These are phyloP conservation scores for Chrysopilus asiliformis DNA, from an alignment of 2,888 invertebrate genomes.

Conservation along the genomic window DNA sequence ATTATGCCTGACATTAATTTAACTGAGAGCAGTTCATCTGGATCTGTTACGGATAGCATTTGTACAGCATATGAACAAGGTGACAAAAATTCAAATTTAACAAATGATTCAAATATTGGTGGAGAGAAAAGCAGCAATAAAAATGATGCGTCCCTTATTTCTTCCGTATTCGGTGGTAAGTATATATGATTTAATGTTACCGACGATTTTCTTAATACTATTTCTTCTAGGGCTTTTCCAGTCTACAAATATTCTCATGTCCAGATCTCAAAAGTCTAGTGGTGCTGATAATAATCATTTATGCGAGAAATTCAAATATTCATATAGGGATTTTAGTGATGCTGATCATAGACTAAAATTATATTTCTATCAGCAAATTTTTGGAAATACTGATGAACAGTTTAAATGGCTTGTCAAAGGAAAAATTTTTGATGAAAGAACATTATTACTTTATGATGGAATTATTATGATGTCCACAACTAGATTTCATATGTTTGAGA, in stretches of 20 bases:
- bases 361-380: conserved; percentile 41
- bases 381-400: conserved; percentile 41
- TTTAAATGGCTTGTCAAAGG: conserved; percentile 40
- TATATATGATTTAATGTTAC: conserved; percentile 9
- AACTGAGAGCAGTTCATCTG: conserved; percentile 49
- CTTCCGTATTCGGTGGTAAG: conserved; percentile 38
- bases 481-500: conserved; percentile 40
- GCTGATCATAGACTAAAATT: conserved; percentile 46
- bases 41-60: conserved; percentile 47
- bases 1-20: conserved; percentile 25
- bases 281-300: conserved; percentile 20
- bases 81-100: conserved; percentile 14
- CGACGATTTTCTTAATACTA: not conserved
- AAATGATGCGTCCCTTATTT: conserved; percentile 23
- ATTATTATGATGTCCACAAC: conserved; percentile 40
- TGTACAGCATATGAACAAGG: conserved; percentile 44
- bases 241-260: conserved; percentile 36
- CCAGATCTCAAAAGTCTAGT: conserved; percentile 27
- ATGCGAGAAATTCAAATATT: conserved; percentile 36
- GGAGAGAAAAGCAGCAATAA: conserved; percentile 8
- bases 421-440: conserved; percentile 34
- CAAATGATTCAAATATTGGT: conserved; percentile 1
- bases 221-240: conserved; percentile 36
- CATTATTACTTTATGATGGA: conserved; percentile 34
- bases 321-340: conserved; percentile 40